A percentile compares a stretch with the other conserved stretches of the same genome.
phyloP scores from a whole-genome alignment of 1,140 invertebrate species.

The Muscidifurax raptorellus region DNA sequence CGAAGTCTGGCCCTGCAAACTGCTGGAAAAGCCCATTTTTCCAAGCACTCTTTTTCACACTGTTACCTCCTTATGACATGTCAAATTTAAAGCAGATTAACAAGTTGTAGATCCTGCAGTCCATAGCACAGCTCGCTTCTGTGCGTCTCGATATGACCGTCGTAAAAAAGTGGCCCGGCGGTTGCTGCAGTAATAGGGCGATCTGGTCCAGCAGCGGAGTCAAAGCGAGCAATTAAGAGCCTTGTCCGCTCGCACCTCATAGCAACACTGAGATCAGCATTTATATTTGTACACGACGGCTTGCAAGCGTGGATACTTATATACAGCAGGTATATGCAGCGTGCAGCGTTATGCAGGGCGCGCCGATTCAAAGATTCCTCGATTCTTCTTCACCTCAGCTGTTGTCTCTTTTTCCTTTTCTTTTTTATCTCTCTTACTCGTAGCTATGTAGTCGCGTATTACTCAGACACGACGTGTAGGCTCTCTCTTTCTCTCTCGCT shows the following conservation, averaged over 20 bases:
- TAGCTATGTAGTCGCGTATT: background rate
- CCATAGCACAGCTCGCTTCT: conserved; percentile 16
- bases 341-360: background rate
- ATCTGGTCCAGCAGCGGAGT: background rate
- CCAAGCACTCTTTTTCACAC: conserved; percentile 6
- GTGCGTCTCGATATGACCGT: background rate
- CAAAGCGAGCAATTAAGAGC: background rate
- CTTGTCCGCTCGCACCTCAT: background rate
- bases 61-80: conserved; percentile 19
- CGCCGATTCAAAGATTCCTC: background rate
- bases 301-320: too few relatives aligned
- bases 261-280: conserved; percentile 42
- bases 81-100: background rate
- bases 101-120: background rate
- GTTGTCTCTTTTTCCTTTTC: background rate
- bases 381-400: background rate
- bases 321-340: conserved; percentile 10
- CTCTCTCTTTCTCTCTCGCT: background rate
- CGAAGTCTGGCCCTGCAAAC: conserved; percentile 86
- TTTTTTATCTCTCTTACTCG: background rate
- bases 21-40: conserved; percentile 89
- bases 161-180: background rate
- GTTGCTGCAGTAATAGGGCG: background rate
- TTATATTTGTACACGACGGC: conserved; percentile 9
- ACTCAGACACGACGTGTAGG: background rate